Evolutionary conservation across 2,888 invertebrate species (phyloP), one percentile per base, ranked within the genome.

Genomic region (Sisyra terminalis): DNA sequence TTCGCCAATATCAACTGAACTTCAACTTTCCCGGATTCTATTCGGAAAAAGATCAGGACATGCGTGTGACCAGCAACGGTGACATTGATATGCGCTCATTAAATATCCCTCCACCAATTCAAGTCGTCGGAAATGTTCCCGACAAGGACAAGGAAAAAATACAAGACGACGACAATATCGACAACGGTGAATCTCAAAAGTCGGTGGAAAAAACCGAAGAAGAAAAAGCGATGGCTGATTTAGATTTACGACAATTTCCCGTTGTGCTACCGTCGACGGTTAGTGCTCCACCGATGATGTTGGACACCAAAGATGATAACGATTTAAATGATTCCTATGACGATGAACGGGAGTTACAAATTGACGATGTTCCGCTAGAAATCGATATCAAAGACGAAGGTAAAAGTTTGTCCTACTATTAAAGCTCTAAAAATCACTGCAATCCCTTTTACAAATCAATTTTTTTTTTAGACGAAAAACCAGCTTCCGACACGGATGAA

Each of bases 311-410:
- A 11, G 37, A 37, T 3, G 16, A 2, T 11, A 37, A 10, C 11
- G n/a, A 11, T 16, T 18, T 18, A 17, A 13, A 13, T 43, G 70
- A 71, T 50, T 72, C 70, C 42, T 73, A 73, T 52, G 72, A 72
- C 45, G 63, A 62, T 48, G 70, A 70, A 44, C 7, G 37, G 11
- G 71, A 70, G 56, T 59, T 70, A 49, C 59, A 66, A 46, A 70
- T 70, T 46, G 70, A 70, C 49, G 43, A 43, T 10, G 32, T 29
- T 10, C 32, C 10, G 8, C 13, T 41, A 10, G 24, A 41, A 34
- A 41, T 41, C 15, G 41, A 41, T 11, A 30, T 41, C 11, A 41
- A 41, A 9, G 32, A 32, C 10, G 41, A 41, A 32, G 41, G 41
- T 40, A 40, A 18, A 11, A 8, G 24, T 24, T 24, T 24, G 24